Conservation (phyloP, 2,797 vertebrate species). For the Varecia variegata region DNA sequence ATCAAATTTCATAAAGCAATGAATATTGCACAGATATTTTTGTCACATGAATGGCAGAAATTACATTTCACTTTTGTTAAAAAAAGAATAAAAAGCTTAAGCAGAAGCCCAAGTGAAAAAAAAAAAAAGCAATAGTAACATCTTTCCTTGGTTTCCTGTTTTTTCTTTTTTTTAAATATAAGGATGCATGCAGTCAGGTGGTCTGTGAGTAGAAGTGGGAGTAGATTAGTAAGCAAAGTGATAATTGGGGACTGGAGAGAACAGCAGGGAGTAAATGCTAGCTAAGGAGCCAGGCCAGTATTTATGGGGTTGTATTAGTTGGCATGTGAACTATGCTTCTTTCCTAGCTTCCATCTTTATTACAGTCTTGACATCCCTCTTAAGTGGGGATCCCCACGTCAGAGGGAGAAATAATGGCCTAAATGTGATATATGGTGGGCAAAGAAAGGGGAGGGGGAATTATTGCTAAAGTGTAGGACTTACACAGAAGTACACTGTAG, state of each 20-base stretch:
- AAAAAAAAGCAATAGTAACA: not conserved
- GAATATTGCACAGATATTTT: not conserved
- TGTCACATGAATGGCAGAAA: constrained; percentile 30
- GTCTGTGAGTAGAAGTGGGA: not conserved
- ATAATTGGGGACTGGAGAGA: no score
- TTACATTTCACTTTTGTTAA: constrained; percentile 33
- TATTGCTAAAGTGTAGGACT: not conserved
- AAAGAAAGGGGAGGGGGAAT: not conserved
- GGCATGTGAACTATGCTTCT: not conserved
- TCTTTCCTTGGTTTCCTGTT: not conserved
- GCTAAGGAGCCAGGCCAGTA: not conserved
- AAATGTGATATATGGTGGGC: not conserved
- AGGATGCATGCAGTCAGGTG: not conserved
- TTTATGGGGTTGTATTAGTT: not conserved
- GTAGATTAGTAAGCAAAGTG: not conserved
- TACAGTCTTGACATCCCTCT: not conserved
- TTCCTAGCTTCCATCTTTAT: not conserved
- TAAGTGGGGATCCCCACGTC: not conserved
- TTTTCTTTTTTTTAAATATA: not conserved
- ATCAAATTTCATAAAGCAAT: not conserved
- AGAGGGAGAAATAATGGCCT: not conserved
- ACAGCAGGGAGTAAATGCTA: not conserved
- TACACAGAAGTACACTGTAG: not conserved
- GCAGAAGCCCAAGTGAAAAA: not conserved
- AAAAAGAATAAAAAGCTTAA: constrained; percentile 4